Conservation (phyloP, 1,140 invertebrate genomes). For the Diachasma alloeum region DNA sequence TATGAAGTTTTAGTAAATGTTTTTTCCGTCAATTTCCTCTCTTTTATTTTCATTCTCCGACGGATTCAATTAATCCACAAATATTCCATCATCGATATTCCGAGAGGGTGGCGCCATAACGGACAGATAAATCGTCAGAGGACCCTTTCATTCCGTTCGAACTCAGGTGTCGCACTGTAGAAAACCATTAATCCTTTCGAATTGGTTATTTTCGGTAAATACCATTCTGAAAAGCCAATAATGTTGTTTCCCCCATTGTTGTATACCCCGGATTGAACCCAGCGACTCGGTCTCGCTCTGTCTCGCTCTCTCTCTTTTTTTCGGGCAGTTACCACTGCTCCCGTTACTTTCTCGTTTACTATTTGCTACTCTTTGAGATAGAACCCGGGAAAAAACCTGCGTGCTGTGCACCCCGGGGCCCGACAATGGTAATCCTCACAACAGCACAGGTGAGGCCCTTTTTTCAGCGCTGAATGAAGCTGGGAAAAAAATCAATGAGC, state of each 20-base stretch:
- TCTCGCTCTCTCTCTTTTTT: neutral
- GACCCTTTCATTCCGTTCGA: neutral
- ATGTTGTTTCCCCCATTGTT: slow-evolving; percentile 63
- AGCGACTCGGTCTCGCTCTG: too few relatives aligned
- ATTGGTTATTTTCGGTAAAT: slow-evolving; percentile 67
- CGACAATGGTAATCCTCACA: slow-evolving; percentile 62
- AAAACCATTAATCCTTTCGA: slow-evolving; percentile 54
- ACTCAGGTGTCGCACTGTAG: slow-evolving; percentile 43
- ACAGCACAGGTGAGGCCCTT: slow-evolving; percentile 61
- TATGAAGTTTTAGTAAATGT: too few relatives aligned
- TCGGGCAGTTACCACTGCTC: slow-evolving; percentile 39
- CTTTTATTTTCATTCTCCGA: too few relatives aligned
- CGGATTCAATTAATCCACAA: too few relatives aligned
- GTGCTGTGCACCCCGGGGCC: slow-evolving; percentile 42
- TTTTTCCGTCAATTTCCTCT: too few relatives aligned
- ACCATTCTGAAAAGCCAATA: slow-evolving; percentile 66
- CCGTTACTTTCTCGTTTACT: slow-evolving; percentile 23
- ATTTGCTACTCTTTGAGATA: neutral
- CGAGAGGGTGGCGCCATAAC: neutral
- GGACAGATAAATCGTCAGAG: neutral
- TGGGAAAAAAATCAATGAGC: slow-evolving; percentile 36
- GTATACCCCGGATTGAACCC: slow-evolving; percentile 20
- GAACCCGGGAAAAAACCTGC: slow-evolving; percentile 29
- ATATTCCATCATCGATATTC: too few relatives aligned
- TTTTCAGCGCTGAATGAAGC: slow-evolving; percentile 41